Conservation (phyloP, 2,113 vertebrate species). For the Lepus americanus region DNA sequence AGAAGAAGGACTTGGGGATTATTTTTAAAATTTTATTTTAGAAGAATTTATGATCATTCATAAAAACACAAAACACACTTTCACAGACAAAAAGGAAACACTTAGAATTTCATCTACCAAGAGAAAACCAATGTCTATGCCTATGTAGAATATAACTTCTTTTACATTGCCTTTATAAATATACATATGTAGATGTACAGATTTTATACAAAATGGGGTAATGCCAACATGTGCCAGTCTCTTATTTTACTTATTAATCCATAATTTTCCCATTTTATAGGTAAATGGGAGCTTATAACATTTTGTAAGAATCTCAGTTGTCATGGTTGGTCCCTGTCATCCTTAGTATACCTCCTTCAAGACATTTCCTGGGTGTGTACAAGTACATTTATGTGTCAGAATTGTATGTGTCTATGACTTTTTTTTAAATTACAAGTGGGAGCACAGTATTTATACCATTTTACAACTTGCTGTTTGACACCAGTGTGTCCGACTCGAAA, state of each 20-base stretch:
- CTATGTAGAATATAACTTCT: not conserved
- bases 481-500: not conserved
- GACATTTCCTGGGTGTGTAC: not conserved
- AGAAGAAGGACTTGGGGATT: not conserved
- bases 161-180: not conserved
- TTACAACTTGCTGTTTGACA: conserved; percentile 3
- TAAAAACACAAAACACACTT: not conserved
- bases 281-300: conserved; percentile 15
- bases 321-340: not conserved
- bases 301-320: not conserved
- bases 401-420: not conserved
- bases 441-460: not conserved
- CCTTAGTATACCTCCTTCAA: not conserved
- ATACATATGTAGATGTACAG: not conserved
- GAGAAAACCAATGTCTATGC: not conserved
- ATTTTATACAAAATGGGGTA: conserved; percentile 29
- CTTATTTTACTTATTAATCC: conserved; percentile 18
- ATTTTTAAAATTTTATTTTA: not conserved
- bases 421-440: not conserved
- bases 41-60: not conserved
- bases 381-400: not conserved
- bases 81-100: not conserved
- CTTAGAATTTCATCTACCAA: not conserved
- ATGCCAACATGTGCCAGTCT: not conserved
- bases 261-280: not conserved